Percentiles rank a stretch among this genome's conserved stretches.
Evolutionary conservation across 2,113 vertebrate species (phyloP).

Genomic region (Eulacestoma nigropectus): DNA sequence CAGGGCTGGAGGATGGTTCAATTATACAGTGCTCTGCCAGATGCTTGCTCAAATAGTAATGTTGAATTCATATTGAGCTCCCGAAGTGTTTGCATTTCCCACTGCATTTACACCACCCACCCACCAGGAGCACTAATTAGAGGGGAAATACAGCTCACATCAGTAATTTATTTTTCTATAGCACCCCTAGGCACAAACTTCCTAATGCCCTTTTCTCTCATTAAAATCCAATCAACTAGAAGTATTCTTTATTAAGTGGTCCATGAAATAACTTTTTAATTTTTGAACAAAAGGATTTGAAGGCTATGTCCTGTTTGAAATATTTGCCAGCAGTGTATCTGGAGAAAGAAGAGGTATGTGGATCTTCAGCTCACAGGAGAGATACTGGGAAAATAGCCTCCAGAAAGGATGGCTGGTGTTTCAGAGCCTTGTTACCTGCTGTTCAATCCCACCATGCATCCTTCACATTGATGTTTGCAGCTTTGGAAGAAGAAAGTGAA

Average conservation of each 20-base stretch:
- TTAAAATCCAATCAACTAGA: constrained; percentile 14
- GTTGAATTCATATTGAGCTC: neutral
- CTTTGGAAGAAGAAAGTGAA: neutral
- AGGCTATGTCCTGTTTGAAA: neutral
- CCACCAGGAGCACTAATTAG: neutral
- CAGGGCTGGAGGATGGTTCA: neutral
- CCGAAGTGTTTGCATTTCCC: neutral
- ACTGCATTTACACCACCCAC: neutral
- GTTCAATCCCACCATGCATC: neutral
- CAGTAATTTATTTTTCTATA: neutral
- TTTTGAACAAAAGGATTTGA: neutral
- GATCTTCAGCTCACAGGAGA: neutral
- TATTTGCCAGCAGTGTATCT: neutral
- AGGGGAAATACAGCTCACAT: neutral
- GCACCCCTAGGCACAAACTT: neutral
- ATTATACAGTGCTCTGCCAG: neutral
- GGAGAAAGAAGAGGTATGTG: neutral
- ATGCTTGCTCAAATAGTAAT: neutral
- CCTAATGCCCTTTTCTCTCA: neutral
- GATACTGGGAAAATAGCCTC: neutral
- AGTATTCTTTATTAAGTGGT: neutral
- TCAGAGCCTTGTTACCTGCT: neutral
- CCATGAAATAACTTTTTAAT: neutral
- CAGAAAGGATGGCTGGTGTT: neutral
- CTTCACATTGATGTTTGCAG: neutral